These are phyloP conservation scores for Eidolon helvum DNA, from an alignment of 2,113 vertebrate genomes.

Conservation along the genomic window DNA sequence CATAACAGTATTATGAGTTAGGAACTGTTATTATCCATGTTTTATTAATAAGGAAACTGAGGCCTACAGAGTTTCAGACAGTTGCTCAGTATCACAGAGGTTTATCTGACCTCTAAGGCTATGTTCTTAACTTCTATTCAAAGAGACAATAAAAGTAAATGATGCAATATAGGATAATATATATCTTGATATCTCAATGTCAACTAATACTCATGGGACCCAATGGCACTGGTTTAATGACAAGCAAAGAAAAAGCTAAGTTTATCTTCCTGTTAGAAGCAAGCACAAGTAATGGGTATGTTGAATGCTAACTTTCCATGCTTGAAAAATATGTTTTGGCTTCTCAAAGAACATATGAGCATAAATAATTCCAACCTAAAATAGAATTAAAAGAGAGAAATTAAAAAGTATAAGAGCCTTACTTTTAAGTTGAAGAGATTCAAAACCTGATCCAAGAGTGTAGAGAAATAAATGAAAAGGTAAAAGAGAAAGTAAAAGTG, in stretches of 20 bases:
- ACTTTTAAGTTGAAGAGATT: background rate
- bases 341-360: background rate
- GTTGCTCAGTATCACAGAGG: background rate
- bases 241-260: background rate
- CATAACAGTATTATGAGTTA: background rate
- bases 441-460: background rate
- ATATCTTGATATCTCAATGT: background rate
- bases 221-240: background rate
- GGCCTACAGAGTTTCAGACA: background rate
- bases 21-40: background rate
- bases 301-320: background rate
- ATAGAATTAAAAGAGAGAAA: background rate
- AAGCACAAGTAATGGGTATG: background rate
- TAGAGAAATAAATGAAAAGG: background rate
- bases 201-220: background rate
- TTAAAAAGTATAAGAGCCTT: background rate
- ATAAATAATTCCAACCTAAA: constrained; percentile 15
- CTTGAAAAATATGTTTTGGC: background rate
- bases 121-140: background rate
- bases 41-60: background rate
- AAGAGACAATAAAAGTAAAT: constrained; percentile 7
- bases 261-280: background rate
- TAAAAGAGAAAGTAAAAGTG: background rate
- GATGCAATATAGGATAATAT: background rate
- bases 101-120: background rate